Base-by-base conservation (phyloP, 1,140 invertebrate genomes). In the Lasioglossum baleicum region DNA sequence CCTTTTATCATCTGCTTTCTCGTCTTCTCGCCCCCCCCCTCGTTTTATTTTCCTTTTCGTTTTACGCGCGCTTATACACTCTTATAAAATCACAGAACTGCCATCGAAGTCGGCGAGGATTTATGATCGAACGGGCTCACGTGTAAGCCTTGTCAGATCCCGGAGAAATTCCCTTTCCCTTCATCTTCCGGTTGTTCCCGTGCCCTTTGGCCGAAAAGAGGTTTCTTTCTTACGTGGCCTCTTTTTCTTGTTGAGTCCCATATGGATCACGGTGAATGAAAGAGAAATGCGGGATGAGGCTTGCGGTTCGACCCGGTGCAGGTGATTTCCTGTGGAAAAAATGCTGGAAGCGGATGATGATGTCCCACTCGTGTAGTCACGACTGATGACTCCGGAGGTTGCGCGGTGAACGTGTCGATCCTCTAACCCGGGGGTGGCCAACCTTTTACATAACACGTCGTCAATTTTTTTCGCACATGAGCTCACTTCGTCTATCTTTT, bases 91-190 rank as follows among this genome's bases (percentile, higher is more conserved):
- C 51, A 65, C 26, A 48, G 61, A 61, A 75, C 65, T 66, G 58
- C 60, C 75, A 75, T 78, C 42, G 58, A 56, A 42, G n/a, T 22
- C 35, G 6, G 11, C 7, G 56, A 64, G 51, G 84, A 87, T 86
- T 87, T 87, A 87, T 68, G 82, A 75, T 82, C 76, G 65, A 35
- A 48, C 17, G 7, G 20, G 11, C 42, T 73, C 17, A 72, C 67
- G 67, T 60, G 51, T 67, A 51, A 11, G 44, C 44, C 44, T 13
- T 60, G 44, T 67, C 61, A 66, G 35, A 13, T n/a, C 10, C 35
- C 17, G 66, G 67, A 53, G 64, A 68, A 72, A 26, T 7, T 17
- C 40, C 8, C 15, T 7, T 51, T 20, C 74, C 2, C 35, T 35
- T 35, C 35, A 35, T 35, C 35, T 74, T 42, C 51, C 31, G 56